Evolutionary conservation across 2,113 vertebrate genomes (phyloP), one percentile per base, ranked within the genome.

Genomic region (Pseudorasbora parva): DNA sequence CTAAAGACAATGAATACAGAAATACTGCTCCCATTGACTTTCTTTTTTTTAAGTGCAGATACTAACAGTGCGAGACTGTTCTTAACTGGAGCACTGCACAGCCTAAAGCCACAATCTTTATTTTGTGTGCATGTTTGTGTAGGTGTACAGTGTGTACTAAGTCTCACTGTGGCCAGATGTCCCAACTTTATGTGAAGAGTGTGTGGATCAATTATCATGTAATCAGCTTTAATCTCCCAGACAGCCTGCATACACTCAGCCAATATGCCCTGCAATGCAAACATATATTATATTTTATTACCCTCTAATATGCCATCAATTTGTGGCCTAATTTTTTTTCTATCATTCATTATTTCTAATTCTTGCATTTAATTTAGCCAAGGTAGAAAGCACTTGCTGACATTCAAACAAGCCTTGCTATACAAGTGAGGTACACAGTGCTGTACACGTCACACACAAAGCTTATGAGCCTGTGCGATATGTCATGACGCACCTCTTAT

Each of bases 211-310:
- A 73, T 87, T 84, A 81, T 82, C 78, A 54, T 82, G 33, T 81
- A 84, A 82, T 87, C 60, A 87, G 78, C 73, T 81, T 83, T 37
- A 86, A 83, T 86, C 82, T 75, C 41, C 64, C 45, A 71, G 68
- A 57, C 82, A 80, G 56, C 49, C 51, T 54, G 69, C 51, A 27
- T 62, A 33, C 41, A 49, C 81, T 78, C 59, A 80, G 60, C 45
- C 54, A 60, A 41, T 74, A 73, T 85, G 59, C 76, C 41, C 49
- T 10, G 11, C 37, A 12, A 68, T 74, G 47, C 51, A 49, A 64
- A 71, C 73, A 41, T 66, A n/a, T 30, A 68, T 83, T 81, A 23
- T n/a, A 19, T 27, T 57, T 73, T 78, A 81, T 76, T 49, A 81
- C 30, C 62, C n/a, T 62, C 17, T 77, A 77, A 81, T 57, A 72